Evolutionary conservation across 2,797 vertebrate species (phyloP).

Genomic region (Rhynchotus rufescens): DNA sequence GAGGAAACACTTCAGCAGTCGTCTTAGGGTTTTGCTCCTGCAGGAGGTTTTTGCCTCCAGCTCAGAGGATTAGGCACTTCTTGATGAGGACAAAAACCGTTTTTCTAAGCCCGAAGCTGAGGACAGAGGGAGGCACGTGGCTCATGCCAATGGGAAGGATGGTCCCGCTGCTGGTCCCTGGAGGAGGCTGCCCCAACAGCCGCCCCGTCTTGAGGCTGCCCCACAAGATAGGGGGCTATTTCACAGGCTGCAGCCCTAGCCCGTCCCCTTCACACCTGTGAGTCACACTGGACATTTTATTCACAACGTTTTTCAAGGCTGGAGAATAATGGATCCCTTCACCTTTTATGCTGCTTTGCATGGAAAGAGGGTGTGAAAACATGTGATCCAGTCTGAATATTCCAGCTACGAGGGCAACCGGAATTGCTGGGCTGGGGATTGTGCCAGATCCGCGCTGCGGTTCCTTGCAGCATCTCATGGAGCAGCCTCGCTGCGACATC

Average conservation of each 20-base stretch:
- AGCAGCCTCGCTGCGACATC: not conserved
- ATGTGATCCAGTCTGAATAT: not conserved
- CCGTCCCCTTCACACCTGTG: not conserved
- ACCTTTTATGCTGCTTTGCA: not conserved
- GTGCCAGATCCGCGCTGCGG: not conserved
- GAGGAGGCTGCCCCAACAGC: not conserved
- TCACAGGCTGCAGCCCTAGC: not conserved
- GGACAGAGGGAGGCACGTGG: not conserved
- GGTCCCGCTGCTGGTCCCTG: not conserved
- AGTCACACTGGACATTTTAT: not conserved
- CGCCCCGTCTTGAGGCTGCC: not conserved
- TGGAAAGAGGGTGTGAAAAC: not conserved
- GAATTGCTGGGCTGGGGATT: not conserved
- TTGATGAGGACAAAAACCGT: not conserved
- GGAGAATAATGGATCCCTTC: not conserved
- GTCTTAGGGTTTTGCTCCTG: slow-evolving; percentile 30
- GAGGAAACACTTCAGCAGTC: slow-evolving; percentile 27
- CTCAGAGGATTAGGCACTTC: not conserved
- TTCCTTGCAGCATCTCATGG: not conserved
- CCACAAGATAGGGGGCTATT: not conserved
- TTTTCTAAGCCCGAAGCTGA: not conserved
- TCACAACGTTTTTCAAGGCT: not conserved
- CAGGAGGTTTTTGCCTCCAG: not conserved
- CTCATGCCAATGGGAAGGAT: not conserved
- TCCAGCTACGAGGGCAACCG: not conserved